phyloP scores from a whole-genome alignment of 2,797 vertebrate species.

The Podarcis lilfordi region DNA sequence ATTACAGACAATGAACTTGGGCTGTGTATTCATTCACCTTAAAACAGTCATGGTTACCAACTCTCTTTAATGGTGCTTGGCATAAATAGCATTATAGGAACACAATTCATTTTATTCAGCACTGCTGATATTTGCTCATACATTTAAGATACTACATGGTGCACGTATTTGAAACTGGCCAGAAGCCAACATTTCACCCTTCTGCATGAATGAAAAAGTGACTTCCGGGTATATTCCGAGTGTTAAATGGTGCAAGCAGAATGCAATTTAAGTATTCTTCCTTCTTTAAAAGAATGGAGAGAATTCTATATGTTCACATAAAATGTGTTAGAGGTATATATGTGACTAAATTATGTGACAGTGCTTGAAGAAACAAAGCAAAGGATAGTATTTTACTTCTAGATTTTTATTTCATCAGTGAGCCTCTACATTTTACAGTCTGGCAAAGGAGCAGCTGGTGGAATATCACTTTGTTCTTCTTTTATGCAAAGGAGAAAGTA shows the following conservation, averaged over 20 bases:
- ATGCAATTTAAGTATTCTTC: neutral
- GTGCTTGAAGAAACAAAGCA: conserved; percentile 51
- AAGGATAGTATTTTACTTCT: conserved; percentile 23
- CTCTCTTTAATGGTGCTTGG: neutral
- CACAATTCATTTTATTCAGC: neutral
- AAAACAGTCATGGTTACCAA: neutral
- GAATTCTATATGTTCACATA: conserved; percentile 60
- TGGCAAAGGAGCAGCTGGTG: conserved; percentile 27
- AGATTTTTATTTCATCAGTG: neutral
- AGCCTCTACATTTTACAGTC: neutral
- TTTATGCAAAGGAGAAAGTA: neutral
- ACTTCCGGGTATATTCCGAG: conserved; percentile 46
- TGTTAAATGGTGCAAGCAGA: neutral
- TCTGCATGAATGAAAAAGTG: conserved; percentile 51
- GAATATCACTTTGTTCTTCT: conserved; percentile 13
- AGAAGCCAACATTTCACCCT: conserved; percentile 57
- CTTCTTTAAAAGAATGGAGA: conserved; percentile 29
- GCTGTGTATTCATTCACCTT: conserved; percentile 15
- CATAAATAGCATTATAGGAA: neutral
- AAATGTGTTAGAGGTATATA: conserved; percentile 68
- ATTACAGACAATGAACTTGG: neutral
- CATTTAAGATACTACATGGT: conserved; percentile 24
- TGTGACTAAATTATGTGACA: conserved; percentile 54
- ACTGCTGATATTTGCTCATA: conserved; percentile 7
- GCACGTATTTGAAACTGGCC: conserved; percentile 25